Evolutionary conservation across 2,888 invertebrate genomes (phyloP).

Genomic region (Polia nebulosa): DNA sequence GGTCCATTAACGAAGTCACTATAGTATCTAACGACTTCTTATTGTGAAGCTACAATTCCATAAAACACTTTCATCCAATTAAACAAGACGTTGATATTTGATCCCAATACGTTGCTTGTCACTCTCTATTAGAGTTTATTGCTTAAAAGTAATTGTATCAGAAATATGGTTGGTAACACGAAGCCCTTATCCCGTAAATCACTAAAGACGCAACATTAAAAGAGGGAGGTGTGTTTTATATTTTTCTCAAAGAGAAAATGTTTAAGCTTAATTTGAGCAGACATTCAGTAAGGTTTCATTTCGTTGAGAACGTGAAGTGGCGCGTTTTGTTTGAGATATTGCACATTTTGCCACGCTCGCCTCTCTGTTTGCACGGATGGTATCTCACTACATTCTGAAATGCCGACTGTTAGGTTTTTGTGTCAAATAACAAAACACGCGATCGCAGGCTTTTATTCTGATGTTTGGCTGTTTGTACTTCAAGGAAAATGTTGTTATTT

Average conservation of each 20-base stretch:
- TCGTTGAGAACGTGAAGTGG: conserved; percentile 72
- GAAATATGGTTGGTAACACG: conserved; percentile 54
- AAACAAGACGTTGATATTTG: conserved; percentile 79
- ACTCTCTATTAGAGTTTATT: conserved; percentile 70
- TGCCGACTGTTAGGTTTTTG: conserved; percentile 59
- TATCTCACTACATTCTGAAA: conserved; percentile 61
- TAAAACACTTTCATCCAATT: conserved; percentile 87
- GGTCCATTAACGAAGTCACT: conserved; percentile 86
- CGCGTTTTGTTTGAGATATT: conserved; percentile 76
- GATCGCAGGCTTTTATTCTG: conserved; percentile 55
- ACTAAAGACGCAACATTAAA: conserved; percentile 68
- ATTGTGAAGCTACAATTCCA: conserved; percentile 82
- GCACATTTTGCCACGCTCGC: conserved; percentile 72
- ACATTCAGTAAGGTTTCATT: conserved; percentile 74
- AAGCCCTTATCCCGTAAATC: conserved; percentile 69
- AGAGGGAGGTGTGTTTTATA: conserved; percentile 68
- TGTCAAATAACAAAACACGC: conserved; percentile 60
- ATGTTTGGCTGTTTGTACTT: conserved; percentile 44
- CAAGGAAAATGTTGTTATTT: conserved; percentile 36
- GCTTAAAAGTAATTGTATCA: conserved; percentile 62
- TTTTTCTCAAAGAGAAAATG: conserved; percentile 74
- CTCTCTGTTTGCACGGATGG: conserved; percentile 61
- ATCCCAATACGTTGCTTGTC: conserved; percentile 72
- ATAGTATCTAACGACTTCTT: conserved; percentile 84
- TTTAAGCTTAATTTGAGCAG: conserved; percentile 77